Conservation (phyloP, 2,113 vertebrate species). For the Nannospalax galili region DNA sequence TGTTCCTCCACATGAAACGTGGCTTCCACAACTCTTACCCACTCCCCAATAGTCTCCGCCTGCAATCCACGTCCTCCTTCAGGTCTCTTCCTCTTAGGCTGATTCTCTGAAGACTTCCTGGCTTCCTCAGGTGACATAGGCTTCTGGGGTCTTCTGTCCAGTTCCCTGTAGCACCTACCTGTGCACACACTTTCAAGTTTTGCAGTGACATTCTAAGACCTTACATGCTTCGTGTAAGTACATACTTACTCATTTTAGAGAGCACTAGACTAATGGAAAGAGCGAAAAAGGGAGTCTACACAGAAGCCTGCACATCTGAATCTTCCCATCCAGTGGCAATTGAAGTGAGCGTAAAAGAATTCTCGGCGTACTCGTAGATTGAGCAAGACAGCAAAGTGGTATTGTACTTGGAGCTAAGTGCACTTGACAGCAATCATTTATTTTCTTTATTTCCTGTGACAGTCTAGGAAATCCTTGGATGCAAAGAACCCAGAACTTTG, state of each 20-base stretch:
- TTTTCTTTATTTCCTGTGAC: not conserved
- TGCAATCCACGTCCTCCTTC: not conserved
- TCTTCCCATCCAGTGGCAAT: not conserved
- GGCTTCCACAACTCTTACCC: not conserved
- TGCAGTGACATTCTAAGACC: not conserved
- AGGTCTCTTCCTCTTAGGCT: not conserved
- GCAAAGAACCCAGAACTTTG: not conserved
- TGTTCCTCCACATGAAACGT: not conserved
- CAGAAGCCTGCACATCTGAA: not conserved
- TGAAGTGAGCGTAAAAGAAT: not conserved
- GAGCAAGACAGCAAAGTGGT: not conserved
- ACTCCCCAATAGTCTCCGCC: not conserved
- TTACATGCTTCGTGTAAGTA: not conserved
- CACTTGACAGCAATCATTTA: not conserved
- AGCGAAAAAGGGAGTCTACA: not conserved
- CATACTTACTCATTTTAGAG: too few species aligned
- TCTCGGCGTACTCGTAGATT: not conserved
- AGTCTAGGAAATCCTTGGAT: not conserved
- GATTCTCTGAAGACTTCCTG: not conserved
- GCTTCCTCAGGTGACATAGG: not conserved
- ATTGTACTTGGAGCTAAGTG: not conserved
- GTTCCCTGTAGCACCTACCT: not conserved
- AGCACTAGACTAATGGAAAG: not conserved
- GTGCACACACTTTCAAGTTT: not conserved
- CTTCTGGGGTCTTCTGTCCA: not conserved